These are phyloP conservation scores for Festucalex cinctus DNA, from an alignment of 2,113 vertebrate species.

Conservation along the genomic window DNA sequence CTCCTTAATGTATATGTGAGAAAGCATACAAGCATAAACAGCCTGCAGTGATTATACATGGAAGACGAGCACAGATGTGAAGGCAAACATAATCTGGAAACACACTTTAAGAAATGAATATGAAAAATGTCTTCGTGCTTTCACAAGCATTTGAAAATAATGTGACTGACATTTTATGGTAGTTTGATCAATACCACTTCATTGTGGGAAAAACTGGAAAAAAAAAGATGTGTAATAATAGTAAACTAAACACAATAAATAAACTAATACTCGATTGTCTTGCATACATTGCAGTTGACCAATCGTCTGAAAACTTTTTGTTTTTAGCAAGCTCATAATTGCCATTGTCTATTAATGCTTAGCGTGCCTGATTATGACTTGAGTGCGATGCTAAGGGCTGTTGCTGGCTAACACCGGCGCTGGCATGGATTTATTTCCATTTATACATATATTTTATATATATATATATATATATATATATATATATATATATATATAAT, in stretches of 20 bases:
- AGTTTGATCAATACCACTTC: conserved; percentile 62
- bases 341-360: too few species aligned
- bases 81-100: conserved; percentile 19
- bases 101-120: conserved; percentile 47
- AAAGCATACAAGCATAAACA: conserved; percentile 23
- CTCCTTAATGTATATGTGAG: conserved; percentile 27
- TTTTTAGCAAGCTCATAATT: too few species aligned
- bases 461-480: too few species aligned
- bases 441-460: too few species aligned
- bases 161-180: conserved; percentile 45
- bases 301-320: too few species aligned
- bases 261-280: too few species aligned
- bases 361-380: too few species aligned
- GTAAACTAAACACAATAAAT: conserved; percentile 8
- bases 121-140: conserved; percentile 56
- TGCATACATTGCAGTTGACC: too few species aligned
- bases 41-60: conserved; percentile 40
- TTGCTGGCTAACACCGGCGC: too few species aligned
- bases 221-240: conserved; percentile 27
- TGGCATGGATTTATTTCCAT: too few species aligned
- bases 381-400: too few species aligned
- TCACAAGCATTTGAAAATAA: conserved; percentile 50
- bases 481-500: too few species aligned
- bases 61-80: conserved; percentile 16
- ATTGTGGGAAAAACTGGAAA: conserved; percentile 6